Evolutionary conservation across 2,888 invertebrate species (phyloP).

Genomic region (Yponomeuta evonymella): DNA sequence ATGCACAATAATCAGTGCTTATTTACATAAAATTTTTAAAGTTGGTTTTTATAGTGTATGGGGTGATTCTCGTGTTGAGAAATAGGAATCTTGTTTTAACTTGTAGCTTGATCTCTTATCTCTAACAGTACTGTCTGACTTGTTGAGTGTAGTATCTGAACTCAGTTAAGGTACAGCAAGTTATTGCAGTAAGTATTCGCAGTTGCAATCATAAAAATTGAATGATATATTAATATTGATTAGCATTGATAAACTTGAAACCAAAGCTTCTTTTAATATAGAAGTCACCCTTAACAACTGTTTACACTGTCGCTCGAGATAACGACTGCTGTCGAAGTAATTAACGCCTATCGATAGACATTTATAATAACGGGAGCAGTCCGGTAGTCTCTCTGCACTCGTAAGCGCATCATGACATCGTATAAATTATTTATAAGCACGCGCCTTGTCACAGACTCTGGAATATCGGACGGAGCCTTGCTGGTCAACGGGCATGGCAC

Average conservation of each 20-base stretch:
- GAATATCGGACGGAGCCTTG: conserved; percentile 76
- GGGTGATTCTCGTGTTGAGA: too few relatives aligned
- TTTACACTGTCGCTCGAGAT: not conserved
- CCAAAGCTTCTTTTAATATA: too few relatives aligned
- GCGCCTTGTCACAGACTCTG: conserved; percentile 69
- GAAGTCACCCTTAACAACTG: not conserved
- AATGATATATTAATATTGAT: too few relatives aligned
- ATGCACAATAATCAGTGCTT: too few relatives aligned
- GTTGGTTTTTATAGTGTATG: too few relatives aligned
- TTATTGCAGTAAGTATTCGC: not conserved
- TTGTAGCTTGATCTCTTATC: not conserved
- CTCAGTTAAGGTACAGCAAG: not conserved
- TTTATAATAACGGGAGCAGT: not conserved
- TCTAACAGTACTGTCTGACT: not conserved
- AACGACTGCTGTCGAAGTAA: not conserved
- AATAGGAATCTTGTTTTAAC: not conserved
- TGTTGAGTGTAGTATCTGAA: not conserved
- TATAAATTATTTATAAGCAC: conserved; percentile 63
- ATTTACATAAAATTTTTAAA: too few relatives aligned
- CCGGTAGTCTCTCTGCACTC: conserved; percentile 11
- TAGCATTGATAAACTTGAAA: too few relatives aligned
- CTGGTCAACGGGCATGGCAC: conserved; percentile 76
- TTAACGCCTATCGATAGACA: not conserved
- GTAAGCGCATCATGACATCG: conserved; percentile 16
- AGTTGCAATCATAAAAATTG: too few relatives aligned